A percentile compares a stretch with the other conserved stretches of the same genome.
Evolutionary conservation across 2,888 invertebrate genomes (phyloP).

Genomic region (Amblyjoppa fuscipennis): DNA sequence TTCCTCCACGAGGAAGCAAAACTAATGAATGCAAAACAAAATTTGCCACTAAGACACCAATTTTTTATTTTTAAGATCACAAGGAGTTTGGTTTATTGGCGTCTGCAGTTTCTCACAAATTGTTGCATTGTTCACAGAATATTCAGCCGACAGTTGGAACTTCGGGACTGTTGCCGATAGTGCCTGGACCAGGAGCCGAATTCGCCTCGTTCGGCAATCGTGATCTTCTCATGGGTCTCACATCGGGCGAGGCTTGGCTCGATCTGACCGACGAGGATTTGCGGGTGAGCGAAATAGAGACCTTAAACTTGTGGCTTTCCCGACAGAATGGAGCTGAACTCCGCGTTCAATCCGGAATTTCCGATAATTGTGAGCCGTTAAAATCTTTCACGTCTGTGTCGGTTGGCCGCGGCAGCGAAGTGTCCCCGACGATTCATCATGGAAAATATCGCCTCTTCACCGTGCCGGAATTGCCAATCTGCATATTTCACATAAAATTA

Average conservation of each 20-base stretch:
- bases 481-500: neutral
- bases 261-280: constrained; percentile 85
- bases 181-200: constrained; percentile 92
- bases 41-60: too few relatives aligned
- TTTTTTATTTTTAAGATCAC: too few relatives aligned
- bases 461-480: neutral
- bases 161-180: constrained; percentile 88
- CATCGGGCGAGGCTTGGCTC: constrained; percentile 88
- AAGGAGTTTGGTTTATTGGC: too few relatives aligned
- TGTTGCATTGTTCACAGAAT: constrained; percentile 81
- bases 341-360: constrained; percentile 37
- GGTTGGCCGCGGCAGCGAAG: constrained; percentile 67
- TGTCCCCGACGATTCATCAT: constrained; percentile 59
- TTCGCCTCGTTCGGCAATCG: constrained; percentile 93
- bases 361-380: constrained; percentile 75
- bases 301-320: constrained; percentile 15
- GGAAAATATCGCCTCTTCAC: constrained; percentile 60
- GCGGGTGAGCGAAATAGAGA: constrained; percentile 74
- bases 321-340: constrained; percentile 3
- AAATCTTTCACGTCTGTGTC: constrained; percentile 71
- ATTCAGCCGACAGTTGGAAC: constrained; percentile 87
- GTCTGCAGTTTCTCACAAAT: neutral
- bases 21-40: too few relatives aligned
- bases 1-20: too few relatives aligned
- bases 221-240: constrained; percentile 94